phyloP scores from a whole-genome alignment of 2,113 vertebrate genomes.

The Phocoena phocoena region DNA sequence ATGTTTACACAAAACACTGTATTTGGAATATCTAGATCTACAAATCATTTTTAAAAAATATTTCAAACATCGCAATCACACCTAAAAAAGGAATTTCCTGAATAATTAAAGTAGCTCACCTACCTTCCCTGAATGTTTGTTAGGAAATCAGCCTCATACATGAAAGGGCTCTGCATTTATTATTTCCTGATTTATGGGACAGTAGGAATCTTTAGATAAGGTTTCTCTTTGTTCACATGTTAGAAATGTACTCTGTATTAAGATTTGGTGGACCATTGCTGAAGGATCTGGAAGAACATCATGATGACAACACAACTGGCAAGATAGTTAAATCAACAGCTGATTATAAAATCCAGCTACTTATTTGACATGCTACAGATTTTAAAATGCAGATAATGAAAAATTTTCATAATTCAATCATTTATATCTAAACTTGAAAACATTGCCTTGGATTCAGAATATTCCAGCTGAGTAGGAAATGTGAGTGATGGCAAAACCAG shows the following conservation, averaged over 20 bases:
- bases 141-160: background rate
- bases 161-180: background rate
- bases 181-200: background rate
- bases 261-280: background rate
- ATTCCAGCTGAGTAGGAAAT: background rate
- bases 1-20: background rate
- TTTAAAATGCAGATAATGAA: background rate
- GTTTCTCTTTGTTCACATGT: slow-evolving; percentile 5
- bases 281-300: background rate
- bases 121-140: background rate
- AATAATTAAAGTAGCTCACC: background rate
- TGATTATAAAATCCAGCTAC: background rate
- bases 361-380: background rate
- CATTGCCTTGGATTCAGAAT: background rate
- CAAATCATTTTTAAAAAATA: background rate
- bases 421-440: background rate
- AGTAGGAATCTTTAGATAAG: background rate
- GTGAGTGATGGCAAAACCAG: background rate
- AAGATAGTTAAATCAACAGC: background rate
- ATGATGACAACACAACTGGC: background rate
- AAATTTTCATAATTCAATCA: background rate
- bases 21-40: background rate
- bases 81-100: background rate
- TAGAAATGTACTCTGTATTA: background rate
- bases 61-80: background rate